Conservation (phyloP, 2,797 vertebrate genomes). For the Falco biarmicus region DNA sequence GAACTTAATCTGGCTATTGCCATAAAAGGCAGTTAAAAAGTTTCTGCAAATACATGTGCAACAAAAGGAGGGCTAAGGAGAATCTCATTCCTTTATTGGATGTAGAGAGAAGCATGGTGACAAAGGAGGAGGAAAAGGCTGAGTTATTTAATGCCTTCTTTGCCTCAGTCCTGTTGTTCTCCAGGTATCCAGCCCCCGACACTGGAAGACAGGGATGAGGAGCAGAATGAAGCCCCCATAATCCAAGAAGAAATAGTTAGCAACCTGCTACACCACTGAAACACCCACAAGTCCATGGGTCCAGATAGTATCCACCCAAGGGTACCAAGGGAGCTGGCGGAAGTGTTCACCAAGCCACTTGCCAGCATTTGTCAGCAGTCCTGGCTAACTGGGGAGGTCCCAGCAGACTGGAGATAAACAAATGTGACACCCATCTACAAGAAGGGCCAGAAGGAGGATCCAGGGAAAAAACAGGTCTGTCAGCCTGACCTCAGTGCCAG, state of each 20-base stretch:
- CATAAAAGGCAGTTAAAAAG: neutral
- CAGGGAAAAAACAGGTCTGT: accelerated
- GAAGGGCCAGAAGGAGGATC: neutral
- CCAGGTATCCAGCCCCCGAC: neutral
- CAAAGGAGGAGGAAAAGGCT: neutral
- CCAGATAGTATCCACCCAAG: neutral
- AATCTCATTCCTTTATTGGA: neutral
- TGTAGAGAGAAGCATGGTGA: neutral
- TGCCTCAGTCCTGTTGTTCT: neutral
- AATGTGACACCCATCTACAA: neutral
- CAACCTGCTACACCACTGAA: neutral
- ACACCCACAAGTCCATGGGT: neutral
- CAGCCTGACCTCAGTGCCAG: neutral
- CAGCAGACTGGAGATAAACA: neutral
- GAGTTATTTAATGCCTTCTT: neutral
- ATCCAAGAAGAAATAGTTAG: neutral
- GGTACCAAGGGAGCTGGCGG: neutral
- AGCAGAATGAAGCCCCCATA: neutral
- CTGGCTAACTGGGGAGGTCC: neutral
- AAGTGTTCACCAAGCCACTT: neutral
- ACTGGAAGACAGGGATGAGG: neutral
- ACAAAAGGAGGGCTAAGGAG: neutral
- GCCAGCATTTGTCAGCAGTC: neutral
- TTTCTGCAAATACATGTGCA: too few species aligned
- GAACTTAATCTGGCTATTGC: neutral